These are phyloP conservation scores for Uria aalge DNA, from an alignment of 2,113 vertebrate genomes.

Conservation along the genomic window DNA sequence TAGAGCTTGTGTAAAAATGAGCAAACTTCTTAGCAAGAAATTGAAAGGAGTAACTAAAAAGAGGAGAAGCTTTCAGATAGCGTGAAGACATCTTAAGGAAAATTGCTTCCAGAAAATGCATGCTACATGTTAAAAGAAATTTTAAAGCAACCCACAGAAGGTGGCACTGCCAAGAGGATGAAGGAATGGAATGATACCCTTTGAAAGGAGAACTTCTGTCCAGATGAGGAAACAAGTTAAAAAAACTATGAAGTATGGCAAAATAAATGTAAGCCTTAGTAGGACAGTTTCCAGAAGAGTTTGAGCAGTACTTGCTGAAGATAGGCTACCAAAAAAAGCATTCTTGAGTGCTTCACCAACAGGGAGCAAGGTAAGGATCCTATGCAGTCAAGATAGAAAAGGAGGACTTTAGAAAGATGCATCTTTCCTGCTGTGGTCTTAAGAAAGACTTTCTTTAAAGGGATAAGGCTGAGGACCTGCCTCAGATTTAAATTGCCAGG, in stretches of 20 bases:
- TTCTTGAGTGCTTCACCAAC: background rate
- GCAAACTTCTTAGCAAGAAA: background rate
- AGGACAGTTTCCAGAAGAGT: background rate
- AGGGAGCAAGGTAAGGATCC: background rate
- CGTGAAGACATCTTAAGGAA: background rate
- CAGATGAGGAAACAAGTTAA: background rate
- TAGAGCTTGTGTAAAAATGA: background rate
- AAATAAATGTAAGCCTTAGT: background rate
- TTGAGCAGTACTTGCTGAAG: background rate
- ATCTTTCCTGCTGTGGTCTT: background rate
- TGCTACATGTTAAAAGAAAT: background rate
- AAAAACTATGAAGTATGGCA: background rate
- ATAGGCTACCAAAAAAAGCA: background rate
- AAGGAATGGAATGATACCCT: background rate
- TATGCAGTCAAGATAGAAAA: background rate
- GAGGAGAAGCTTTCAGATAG: background rate
- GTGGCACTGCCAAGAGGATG: background rate
- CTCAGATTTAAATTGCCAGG: background rate
- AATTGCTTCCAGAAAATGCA: background rate
- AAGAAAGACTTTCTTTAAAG: background rate
- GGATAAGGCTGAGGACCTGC: background rate
- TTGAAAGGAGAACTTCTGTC: background rate
- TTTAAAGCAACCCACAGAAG: background rate
- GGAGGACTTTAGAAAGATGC: background rate
- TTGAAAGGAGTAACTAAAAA: background rate